Evolutionary conservation across 2,113 vertebrate species (phyloP), one percentile per base, ranked within the genome.

Genomic region (Sminthopsis crassicaudata): DNA sequence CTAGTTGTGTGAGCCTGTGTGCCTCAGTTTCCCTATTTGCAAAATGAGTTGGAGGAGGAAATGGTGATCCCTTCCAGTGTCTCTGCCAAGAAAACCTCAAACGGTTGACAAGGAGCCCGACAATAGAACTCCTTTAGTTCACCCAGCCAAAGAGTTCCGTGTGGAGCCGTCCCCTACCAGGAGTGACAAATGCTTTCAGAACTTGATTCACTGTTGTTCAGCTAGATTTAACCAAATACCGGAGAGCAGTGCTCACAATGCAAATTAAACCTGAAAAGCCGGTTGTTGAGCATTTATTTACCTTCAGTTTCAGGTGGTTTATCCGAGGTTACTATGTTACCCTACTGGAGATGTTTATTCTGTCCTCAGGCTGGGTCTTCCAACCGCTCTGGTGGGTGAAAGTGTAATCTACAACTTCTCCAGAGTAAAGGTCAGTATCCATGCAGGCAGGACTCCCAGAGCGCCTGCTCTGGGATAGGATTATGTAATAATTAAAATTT

Each of bases 401-500:
- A 92, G 50, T 93, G 93, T 91, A 55, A 54, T 91, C 46, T 42
- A 92, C 91, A 91, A 2, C 36, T 14, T 1, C 42, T 89, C 8
- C 42, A 91, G 95, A 89, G 96, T 57, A 97, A 96, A 84, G 1
- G 12, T 24, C 46, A 52, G 27, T 54, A 30, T n/a, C 9, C 92
- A 42, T 52, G 46, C 46, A 95, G 76, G 46, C 94, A 27, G 0
- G 50, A 91, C 19, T 55, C 48, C 89, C 60, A 76, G 30, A 55
- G 54, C 52, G 92, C 46, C 36, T 95, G 91, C 90, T 36, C 46
- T 93, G 25, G 11, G 91, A 57, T 60, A 51, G 60, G 93, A 92
- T 97, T 94, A 88, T 91, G 95, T 96, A 98, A 93, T 19, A 90
- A 27, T 52, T 67, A n/a, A 54, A 36, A 91, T 67, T 96, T 96